phyloP scores from a whole-genome alignment of 2,888 invertebrate species.

The Coelinius sp. region DNA sequence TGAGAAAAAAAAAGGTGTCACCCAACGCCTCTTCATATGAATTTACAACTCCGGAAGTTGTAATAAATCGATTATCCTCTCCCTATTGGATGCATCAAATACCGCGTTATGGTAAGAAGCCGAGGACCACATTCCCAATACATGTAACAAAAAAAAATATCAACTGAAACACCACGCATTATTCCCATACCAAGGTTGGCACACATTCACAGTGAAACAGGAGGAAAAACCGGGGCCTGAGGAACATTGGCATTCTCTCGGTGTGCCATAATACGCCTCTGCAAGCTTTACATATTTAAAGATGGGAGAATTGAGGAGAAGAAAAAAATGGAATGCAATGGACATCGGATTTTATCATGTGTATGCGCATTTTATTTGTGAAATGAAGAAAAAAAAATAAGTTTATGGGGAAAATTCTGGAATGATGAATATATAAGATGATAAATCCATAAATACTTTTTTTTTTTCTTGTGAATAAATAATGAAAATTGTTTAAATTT shows the following conservation, averaged over 20 bases:
- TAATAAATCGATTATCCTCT: neutral
- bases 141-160: neutral
- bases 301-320: neutral
- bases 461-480: too few relatives aligned
- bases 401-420: too few relatives aligned
- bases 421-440: too few relatives aligned
- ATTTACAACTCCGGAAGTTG: neutral
- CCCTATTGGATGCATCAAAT: neutral
- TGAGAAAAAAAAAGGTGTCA: too few relatives aligned
- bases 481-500: too few relatives aligned
- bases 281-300: neutral
- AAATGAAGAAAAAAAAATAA: too few relatives aligned
- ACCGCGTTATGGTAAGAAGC: neutral
- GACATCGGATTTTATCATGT: neutral
- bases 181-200: slow-evolving; percentile 4
- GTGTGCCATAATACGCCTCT: neutral
- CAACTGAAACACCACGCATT: neutral
- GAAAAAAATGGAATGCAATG: neutral
- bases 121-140: neutral
- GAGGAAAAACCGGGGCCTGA: neutral
- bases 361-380: neutral
- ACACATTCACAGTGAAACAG: neutral
- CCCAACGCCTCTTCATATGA: neutral
- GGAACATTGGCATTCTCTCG: slow-evolving; percentile 14
- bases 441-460: too few relatives aligned